Evolutionary conservation across 2,113 vertebrate genomes (phyloP).

Genomic region (Pholis gunnellus): DNA sequence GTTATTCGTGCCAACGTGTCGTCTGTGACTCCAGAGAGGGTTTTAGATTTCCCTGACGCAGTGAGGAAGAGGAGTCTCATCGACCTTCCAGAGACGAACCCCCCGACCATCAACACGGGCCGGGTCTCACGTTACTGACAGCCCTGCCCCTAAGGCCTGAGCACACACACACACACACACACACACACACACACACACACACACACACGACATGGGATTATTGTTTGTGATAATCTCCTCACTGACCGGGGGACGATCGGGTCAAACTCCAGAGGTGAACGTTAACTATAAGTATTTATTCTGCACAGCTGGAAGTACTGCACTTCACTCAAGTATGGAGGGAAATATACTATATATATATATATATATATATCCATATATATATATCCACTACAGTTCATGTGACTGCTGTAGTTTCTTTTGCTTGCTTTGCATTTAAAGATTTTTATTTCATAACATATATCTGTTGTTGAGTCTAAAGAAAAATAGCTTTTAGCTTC

Average conservation of each 20-base stretch:
- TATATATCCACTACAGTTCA: too few species aligned
- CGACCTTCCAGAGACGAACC: conserved; percentile 34
- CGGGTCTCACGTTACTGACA: conserved; percentile 48
- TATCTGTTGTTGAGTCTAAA: too few species aligned
- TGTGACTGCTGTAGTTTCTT: not conserved
- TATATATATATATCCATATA: too few species aligned
- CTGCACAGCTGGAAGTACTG: not conserved
- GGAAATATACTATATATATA: not conserved
- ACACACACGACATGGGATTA: conserved; percentile 11
- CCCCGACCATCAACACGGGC: conserved; percentile 13
- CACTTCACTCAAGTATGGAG: not conserved
- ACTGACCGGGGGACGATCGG: not conserved
- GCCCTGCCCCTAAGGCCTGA: not conserved
- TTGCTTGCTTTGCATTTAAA: not conserved
- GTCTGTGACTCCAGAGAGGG: conserved; percentile 20
- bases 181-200: conserved; percentile 1
- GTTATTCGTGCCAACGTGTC: conserved; percentile 7
- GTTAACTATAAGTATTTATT: not conserved
- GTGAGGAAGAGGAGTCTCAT: conserved; percentile 33
- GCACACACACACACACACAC: conserved; percentile 5
- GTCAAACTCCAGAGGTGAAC: conserved; percentile 7
- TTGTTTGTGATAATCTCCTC: conserved; percentile 1
- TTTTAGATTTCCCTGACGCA: conserved; percentile 65
- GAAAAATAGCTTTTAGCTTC: not conserved
- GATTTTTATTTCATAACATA: not conserved